Evolutionary conservation across 2,888 invertebrate species (phyloP).

Genomic region (Pemphredon lugubris): DNA sequence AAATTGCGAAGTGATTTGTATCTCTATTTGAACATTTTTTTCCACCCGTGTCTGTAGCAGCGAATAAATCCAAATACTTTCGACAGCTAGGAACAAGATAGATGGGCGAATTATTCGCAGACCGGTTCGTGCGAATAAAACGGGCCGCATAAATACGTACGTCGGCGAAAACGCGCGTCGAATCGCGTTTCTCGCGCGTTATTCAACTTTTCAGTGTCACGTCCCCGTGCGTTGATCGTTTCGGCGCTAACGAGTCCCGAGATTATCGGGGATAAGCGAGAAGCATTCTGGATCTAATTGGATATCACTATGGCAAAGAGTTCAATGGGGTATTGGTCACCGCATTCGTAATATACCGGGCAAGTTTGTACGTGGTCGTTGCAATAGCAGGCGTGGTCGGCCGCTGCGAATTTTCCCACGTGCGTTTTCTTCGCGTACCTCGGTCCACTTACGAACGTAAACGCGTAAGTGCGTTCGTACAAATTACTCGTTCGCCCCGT

Average conservation of each 20-base stretch:
- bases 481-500: too few species aligned
- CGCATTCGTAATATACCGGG: constrained; percentile 19
- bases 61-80: too few species aligned
- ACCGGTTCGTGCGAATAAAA: neutral
- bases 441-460: neutral
- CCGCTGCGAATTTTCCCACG: constrained; percentile 25
- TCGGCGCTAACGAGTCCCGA: too few species aligned
- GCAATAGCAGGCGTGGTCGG: constrained; percentile 24
- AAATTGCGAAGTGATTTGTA: too few species aligned
- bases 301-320: constrained; percentile 4
- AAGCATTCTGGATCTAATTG: constrained; percentile 2
- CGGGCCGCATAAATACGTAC: neutral
- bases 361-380: neutral
- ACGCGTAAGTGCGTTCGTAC: neutral
- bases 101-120: neutral
- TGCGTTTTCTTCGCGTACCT: constrained; percentile 15
- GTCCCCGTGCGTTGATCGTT: too few species aligned
- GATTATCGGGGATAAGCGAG: too few species aligned
- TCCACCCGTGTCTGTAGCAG: too few species aligned
- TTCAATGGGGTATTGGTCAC: constrained; percentile 28
- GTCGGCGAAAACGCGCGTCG: neutral
- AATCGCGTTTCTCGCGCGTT: neutral
- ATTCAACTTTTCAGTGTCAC: neutral
- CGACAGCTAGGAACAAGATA: too few species aligned
- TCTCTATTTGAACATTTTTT: too few species aligned